These are phyloP conservation scores for Zaprionus gabonicus DNA, from an alignment of 1,140 invertebrate genomes.

Conservation along the genomic window DNA sequence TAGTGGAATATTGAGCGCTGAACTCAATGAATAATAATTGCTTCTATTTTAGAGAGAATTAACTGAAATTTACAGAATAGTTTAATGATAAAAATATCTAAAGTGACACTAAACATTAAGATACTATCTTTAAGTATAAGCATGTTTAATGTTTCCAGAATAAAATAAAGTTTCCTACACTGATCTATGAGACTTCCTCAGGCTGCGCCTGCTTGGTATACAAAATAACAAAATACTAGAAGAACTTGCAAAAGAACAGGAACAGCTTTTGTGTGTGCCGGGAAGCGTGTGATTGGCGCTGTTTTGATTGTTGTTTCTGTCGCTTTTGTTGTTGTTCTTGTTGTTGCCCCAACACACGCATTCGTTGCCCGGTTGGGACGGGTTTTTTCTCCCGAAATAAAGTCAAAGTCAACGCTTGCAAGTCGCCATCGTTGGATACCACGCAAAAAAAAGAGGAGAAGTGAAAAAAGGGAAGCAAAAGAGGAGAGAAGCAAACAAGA, in stretches of 20 bases:
- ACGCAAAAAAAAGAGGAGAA: constrained; percentile 50
- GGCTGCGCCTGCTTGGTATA: constrained; percentile 10
- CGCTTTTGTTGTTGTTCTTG: constrained; percentile 8
- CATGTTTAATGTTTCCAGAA: neutral
- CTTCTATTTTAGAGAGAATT: neutral
- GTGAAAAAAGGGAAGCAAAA: neutral
- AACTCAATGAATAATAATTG: neutral
- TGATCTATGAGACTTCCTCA: neutral
- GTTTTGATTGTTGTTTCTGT: constrained; percentile 35
- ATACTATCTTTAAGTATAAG: neutral
- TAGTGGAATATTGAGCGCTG: too few relatives aligned
- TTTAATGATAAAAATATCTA: neutral
- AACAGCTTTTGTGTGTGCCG: constrained; percentile 62
- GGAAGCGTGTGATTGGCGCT: constrained; percentile 75
- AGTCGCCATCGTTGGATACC: constrained; percentile 55
- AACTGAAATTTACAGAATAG: neutral
- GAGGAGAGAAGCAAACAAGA: constrained; percentile 8
- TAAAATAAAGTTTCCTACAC: neutral
- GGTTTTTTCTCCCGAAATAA: constrained; percentile 55
- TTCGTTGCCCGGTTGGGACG: constrained; percentile 45
- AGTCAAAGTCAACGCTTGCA: constrained; percentile 72
- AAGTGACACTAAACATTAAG: neutral
- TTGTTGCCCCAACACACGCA: constrained; percentile 52
- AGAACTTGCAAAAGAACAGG: constrained; percentile 73
- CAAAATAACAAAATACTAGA: constrained; percentile 19